These are phyloP conservation scores for Phalacrocorax aristotelis DNA, from an alignment of 2,113 vertebrate genomes.

Conservation along the genomic window DNA sequence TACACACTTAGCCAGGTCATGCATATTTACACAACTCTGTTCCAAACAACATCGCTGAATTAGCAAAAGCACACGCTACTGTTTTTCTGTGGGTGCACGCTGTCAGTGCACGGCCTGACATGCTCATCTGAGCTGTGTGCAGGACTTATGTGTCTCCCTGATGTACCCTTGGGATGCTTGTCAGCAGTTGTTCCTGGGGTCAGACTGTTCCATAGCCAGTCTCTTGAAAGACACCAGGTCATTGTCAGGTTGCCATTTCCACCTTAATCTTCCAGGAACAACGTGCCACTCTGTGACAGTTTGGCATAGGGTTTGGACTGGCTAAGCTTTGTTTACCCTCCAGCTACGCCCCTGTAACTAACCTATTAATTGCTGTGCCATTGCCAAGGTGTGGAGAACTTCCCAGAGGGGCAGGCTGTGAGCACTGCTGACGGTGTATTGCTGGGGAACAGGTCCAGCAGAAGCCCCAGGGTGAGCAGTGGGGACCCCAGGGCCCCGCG, in stretches of 20 bases:
- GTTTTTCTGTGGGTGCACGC: neutral
- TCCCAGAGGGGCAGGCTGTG: neutral
- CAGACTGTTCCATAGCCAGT: neutral
- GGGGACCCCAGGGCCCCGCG: rapidly evolving
- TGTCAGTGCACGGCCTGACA: neutral
- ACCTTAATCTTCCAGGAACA: neutral
- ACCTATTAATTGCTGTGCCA: neutral
- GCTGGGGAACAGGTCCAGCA: neutral
- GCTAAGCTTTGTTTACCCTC: neutral
- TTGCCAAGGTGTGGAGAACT: neutral
- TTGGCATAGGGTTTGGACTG: neutral
- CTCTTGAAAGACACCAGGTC: neutral
- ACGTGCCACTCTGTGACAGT: rapidly evolving
- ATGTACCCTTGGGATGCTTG: neutral
- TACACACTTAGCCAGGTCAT: neutral
- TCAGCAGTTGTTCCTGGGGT: neutral
- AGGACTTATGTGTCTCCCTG: neutral
- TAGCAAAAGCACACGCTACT: neutral
- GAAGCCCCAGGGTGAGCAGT: neutral
- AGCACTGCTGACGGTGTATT: neutral
- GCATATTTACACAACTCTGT: neutral
- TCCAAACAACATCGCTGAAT: neutral
- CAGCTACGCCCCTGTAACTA: neutral
- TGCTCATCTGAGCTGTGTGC: neutral
- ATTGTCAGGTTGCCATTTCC: neutral